Evolutionary conservation across 2,888 invertebrate genomes (phyloP).

Genomic region (Pecten maximus): DNA sequence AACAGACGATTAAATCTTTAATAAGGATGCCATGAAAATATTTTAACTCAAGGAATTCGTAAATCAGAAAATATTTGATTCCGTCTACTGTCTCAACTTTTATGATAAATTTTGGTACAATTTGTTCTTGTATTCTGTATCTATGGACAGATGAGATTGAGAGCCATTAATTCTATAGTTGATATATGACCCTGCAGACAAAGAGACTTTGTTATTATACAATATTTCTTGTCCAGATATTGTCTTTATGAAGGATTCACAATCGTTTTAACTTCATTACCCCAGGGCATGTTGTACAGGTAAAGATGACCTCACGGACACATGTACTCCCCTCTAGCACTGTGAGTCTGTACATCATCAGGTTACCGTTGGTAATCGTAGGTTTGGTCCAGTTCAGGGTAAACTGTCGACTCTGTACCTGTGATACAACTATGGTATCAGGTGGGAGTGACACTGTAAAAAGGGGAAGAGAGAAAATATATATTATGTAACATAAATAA

Average conservation of each 20-base stretch:
- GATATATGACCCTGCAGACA: too few relatives aligned
- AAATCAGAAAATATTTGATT: too few relatives aligned
- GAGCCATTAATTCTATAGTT: too few relatives aligned
- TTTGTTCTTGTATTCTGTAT: too few relatives aligned
- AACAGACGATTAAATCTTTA: too few relatives aligned
- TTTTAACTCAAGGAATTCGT: too few relatives aligned
- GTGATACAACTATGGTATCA: not conserved
- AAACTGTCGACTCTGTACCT: not conserved
- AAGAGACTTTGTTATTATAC: too few relatives aligned
- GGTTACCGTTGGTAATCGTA: not conserved
- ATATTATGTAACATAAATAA: not conserved
- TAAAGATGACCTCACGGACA: slow-evolving; percentile 1
- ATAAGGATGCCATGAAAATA: too few relatives aligned
- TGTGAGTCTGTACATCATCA: not conserved
- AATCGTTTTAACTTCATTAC: not conserved
- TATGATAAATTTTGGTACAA: too few relatives aligned
- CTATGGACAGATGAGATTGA: too few relatives aligned
- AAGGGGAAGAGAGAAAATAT: not conserved
- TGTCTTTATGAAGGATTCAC: not conserved
- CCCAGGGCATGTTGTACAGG: not conserved
- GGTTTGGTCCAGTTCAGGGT: not conserved
- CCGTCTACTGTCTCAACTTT: too few relatives aligned
- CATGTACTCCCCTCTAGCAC: not conserved
- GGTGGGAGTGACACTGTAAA: not conserved
- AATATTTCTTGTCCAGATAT: not conserved